These are phyloP conservation scores for Oreochromis aureus DNA, from an alignment of 2,113 vertebrate species.

Conservation along the genomic window DNA sequence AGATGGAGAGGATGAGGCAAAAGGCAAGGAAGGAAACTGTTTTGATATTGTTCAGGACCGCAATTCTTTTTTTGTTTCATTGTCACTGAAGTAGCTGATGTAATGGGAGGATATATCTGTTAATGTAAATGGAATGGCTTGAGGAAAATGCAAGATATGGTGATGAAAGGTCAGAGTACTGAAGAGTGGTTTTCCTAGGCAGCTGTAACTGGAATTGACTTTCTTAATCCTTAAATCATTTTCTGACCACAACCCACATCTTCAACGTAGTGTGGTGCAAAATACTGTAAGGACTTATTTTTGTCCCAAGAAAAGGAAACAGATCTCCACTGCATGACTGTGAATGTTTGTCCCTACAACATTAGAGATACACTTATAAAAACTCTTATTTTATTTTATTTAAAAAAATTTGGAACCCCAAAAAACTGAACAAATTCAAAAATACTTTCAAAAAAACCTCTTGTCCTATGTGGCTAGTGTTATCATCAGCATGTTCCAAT, in stretches of 20 bases:
- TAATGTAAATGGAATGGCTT: background rate
- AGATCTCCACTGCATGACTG: background rate
- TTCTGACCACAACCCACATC: background rate
- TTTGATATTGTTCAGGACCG: conserved; percentile 17
- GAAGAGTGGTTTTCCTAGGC: background rate
- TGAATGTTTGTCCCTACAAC: background rate
- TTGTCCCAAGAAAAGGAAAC: background rate
- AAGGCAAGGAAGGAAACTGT: conserved; percentile 54
- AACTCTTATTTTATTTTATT: background rate
- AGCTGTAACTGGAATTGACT: background rate
- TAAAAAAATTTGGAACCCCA: background rate
- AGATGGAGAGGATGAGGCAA: conserved; percentile 36
- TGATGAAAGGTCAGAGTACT: background rate
- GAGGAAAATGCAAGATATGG: background rate
- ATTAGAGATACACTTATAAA: background rate
- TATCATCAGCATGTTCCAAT: background rate
- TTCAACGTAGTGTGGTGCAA: background rate
- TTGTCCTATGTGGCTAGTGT: background rate
- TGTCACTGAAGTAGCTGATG: conserved; percentile 26
- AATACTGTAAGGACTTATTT: background rate
- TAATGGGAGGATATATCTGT: conserved; percentile 23
- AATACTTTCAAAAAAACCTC: background rate
- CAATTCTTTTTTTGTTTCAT: conserved; percentile 17
- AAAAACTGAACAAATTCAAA: background rate
- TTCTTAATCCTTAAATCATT: background rate